These are phyloP conservation scores for Cryptophagus acutangulus DNA, from an alignment of 2,888 invertebrate genomes.

Conservation along the genomic window DNA sequence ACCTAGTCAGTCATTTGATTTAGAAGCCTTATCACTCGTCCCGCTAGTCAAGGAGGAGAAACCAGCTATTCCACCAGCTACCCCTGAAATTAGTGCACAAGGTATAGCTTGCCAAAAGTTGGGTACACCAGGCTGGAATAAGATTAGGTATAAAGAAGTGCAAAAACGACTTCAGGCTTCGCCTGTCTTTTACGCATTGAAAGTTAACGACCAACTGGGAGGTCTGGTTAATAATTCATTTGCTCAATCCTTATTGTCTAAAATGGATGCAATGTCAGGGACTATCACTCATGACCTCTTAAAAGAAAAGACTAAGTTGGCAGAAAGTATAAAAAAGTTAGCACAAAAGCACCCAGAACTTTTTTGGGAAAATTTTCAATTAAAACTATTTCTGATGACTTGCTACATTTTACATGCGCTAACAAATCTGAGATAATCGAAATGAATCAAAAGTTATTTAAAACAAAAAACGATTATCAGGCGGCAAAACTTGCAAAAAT, in stretches of 20 bases:
- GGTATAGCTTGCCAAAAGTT: constrained; percentile 4
- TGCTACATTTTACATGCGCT: too few relatives aligned
- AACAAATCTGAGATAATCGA: too few relatives aligned
- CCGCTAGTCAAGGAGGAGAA: background rate
- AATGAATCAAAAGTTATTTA: too few relatives aligned
- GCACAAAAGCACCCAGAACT: constrained; percentile 4
- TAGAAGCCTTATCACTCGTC: constrained; percentile 10
- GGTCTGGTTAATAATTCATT: background rate
- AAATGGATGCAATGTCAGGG: background rate
- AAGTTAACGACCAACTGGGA: background rate
- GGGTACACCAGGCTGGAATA: constrained; percentile 2
- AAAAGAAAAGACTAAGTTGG: background rate
- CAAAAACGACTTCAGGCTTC: constrained; percentile 2
- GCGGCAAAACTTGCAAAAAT: too few relatives aligned
- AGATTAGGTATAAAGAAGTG: constrained; percentile 10
- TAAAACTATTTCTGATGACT: too few relatives aligned
- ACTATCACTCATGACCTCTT: background rate
- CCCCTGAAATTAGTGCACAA: background rate
- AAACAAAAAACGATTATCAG: too few relatives aligned
- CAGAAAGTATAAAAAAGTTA: background rate
- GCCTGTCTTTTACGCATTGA: background rate
- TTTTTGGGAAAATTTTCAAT: too few relatives aligned
- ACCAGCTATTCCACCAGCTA: background rate
- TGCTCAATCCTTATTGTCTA: background rate
- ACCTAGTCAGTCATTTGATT: background rate